phyloP scores from a whole-genome alignment of 2,888 invertebrate genomes.

The Lasioglossum leucozonium region DNA sequence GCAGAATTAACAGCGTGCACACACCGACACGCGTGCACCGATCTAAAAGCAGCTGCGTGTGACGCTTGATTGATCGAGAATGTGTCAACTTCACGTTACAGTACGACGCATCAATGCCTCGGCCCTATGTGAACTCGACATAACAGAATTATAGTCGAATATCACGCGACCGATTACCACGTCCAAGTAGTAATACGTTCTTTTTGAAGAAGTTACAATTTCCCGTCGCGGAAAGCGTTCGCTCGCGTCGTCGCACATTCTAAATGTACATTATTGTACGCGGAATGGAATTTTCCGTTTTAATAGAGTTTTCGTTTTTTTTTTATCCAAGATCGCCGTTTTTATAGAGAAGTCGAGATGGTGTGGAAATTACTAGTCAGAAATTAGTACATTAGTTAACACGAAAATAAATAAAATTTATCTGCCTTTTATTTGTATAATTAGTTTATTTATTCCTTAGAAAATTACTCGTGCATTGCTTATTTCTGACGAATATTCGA shows the following conservation, averaged over 20 bases:
- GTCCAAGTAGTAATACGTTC: background rate
- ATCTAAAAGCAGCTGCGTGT: constrained; percentile 77
- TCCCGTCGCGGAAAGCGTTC: background rate
- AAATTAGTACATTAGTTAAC: no score
- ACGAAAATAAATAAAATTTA: no score
- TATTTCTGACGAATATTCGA: no score
- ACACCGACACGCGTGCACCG: constrained; percentile 49
- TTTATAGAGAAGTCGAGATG: no score
- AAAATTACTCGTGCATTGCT: no score
- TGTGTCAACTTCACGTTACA: constrained; percentile 83
- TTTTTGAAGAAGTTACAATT: constrained; percentile 7
- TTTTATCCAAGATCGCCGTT: no score
- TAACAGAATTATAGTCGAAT: constrained; percentile 72
- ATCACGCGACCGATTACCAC: constrained; percentile 29
- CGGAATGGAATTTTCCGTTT: no score
- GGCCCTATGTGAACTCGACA: constrained; percentile 65
- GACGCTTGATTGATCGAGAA: constrained; percentile 83
- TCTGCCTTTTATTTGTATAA: no score
- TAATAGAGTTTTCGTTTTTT: no score
- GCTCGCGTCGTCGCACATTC: background rate
- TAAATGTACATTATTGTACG: background rate
- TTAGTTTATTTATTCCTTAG: no score
- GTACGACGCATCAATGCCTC: constrained; percentile 78
- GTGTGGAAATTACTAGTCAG: no score
- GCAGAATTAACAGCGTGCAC: constrained; percentile 65